phyloP scores from a whole-genome alignment of 2,797 vertebrate genomes.

The Corythornis leucogaster region DNA sequence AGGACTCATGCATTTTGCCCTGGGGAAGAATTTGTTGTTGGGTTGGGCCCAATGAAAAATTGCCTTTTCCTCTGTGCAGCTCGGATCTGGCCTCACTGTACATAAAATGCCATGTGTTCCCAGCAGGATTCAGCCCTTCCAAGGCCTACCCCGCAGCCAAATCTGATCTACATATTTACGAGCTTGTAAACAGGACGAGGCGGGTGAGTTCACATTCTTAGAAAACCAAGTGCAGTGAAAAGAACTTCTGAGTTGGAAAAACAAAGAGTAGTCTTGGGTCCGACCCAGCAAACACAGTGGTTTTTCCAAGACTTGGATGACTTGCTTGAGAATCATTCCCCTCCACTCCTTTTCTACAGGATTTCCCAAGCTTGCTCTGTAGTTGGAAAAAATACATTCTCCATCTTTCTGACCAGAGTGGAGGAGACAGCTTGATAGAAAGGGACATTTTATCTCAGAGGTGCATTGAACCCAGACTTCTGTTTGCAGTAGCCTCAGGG shows the following conservation, averaged over 20 bases:
- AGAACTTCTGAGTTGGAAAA: slow-evolving; percentile 65
- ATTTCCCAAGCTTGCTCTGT: slow-evolving; percentile 9
- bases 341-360: not conserved
- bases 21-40: not conserved
- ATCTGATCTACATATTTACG: slow-evolving; percentile 65
- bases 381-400: not conserved
- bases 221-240: slow-evolving; percentile 55
- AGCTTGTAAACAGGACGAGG: slow-evolving; percentile 60
- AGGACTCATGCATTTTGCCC: not conserved
- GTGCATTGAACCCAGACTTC: not conserved
- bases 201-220: slow-evolving; percentile 69
- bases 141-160: slow-evolving; percentile 41
- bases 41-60: slow-evolving; percentile 29
- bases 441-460: not conserved
- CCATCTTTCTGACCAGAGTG: not conserved
- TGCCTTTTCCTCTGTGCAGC: slow-evolving; percentile 11
- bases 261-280: slow-evolving; percentile 56
- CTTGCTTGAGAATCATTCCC: slow-evolving; percentile 17
- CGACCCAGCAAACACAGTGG: slow-evolving; percentile 3
- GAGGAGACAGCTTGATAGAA: not conserved
- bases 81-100: not conserved
- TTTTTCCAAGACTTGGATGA: slow-evolving; percentile 29
- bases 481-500: not conserved
- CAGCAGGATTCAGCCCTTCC: slow-evolving; percentile 53
- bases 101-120: slow-evolving; percentile 50